Conservation (phyloP, 2,888 invertebrate species). For the Campoletis raptor region DNA sequence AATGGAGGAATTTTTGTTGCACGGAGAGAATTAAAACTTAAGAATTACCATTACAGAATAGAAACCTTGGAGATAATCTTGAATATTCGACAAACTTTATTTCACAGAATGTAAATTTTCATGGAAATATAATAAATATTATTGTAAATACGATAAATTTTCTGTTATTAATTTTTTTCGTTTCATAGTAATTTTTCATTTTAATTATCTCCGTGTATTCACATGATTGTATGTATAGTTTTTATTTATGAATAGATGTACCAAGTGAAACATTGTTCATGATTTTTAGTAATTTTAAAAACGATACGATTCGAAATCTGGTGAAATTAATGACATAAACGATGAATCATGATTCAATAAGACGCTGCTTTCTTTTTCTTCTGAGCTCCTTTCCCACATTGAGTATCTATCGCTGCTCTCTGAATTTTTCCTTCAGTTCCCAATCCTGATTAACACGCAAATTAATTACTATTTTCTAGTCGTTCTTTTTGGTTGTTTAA, state of each 20-base stretch:
- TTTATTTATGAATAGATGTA: background rate
- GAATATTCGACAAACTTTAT: no score
- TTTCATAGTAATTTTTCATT: no score
- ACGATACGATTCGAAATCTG: background rate
- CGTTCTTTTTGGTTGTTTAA: background rate
- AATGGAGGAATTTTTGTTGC: background rate
- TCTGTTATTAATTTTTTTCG: no score
- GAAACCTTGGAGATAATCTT: no score
- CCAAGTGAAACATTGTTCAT: background rate
- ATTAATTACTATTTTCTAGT: background rate
- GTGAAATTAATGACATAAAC: background rate
- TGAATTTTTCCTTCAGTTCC: background rate
- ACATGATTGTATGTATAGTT: background rate
- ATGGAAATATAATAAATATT: no score
- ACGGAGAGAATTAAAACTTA: background rate
- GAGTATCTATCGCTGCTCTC: constrained; percentile 6
- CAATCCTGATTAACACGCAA: background rate
- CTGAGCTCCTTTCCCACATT: background rate
- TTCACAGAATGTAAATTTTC: no score
- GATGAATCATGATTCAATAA: background rate
- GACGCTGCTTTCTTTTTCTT: constrained; percentile 1
- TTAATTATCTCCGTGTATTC: background rate
- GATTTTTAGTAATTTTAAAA: background rate
- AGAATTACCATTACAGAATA: no score
- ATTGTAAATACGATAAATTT: no score